phyloP scores from a whole-genome alignment of 2,888 invertebrate species.

The Leptura quadrifasciata region DNA sequence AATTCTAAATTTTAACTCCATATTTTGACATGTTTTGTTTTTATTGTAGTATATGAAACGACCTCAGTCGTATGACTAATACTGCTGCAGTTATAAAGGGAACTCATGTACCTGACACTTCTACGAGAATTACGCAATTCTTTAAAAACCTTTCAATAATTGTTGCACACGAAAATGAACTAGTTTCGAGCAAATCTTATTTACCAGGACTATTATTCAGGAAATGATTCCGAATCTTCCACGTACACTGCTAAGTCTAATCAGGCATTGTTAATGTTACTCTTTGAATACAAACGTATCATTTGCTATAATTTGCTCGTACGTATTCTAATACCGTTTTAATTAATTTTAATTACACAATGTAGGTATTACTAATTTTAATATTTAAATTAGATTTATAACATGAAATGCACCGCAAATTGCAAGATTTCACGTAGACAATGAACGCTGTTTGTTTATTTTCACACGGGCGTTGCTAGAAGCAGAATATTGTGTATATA shows the following conservation, averaged over 20 bases:
- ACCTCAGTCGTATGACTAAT: too few species aligned
- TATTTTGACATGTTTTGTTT: too few species aligned
- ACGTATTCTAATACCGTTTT: slow-evolving; percentile 12
- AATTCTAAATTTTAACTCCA: too few species aligned
- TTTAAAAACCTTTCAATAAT: too few species aligned
- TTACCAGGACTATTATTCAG: slow-evolving; percentile 1
- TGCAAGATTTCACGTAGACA: neutral
- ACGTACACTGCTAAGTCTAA: neutral
- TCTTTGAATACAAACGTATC: slow-evolving; percentile 7
- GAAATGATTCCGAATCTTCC: neutral
- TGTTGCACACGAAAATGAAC: too few species aligned
- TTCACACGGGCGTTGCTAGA: neutral
- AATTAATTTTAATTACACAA: slow-evolving; percentile 11
- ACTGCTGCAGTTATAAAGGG: too few species aligned
- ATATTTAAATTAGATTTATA: slow-evolving; percentile 12
- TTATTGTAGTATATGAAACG: too few species aligned
- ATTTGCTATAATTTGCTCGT: slow-evolving; percentile 4
- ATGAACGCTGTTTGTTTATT: neutral
- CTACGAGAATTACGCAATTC: too few species aligned
- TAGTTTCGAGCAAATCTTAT: too few species aligned
- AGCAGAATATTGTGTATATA: too few species aligned
- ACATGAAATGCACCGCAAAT: slow-evolving; percentile 5
- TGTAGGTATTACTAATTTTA: slow-evolving; percentile 22
- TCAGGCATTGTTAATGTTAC: slow-evolving; percentile 1
- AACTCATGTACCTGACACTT: too few species aligned